A percentile compares a stretch with the other conserved stretches of the same genome.
phyloP scores from a whole-genome alignment of 1,140 invertebrate species.

The Lineus longissimus region DNA sequence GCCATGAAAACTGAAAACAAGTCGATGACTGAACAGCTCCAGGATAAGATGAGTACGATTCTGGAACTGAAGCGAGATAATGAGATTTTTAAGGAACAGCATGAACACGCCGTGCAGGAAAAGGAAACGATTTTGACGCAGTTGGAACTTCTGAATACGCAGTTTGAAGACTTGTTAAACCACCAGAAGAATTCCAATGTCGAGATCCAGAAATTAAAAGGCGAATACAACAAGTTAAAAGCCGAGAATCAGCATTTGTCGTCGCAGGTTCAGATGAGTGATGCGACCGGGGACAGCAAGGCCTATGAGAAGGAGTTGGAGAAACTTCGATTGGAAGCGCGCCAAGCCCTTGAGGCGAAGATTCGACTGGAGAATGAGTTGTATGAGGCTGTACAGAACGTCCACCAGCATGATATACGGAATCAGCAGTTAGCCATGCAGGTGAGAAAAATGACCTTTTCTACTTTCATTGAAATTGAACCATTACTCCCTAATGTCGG shows the following conservation, averaged over 20 bases:
- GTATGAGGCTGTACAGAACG: conserved; percentile 76
- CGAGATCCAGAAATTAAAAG: conserved; percentile 26
- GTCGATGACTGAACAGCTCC: not conserved
- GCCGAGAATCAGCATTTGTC: conserved; percentile 37
- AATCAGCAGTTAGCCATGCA: conserved; percentile 80
- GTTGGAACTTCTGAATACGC: conserved; percentile 37
- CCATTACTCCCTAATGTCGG: no score
- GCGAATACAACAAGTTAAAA: conserved; percentile 27
- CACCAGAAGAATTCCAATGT: conserved; percentile 31
- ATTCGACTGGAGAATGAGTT: conserved; percentile 59
- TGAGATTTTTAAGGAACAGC: conserved; percentile 23
- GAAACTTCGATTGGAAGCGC: conserved; percentile 38
- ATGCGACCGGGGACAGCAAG: conserved; percentile 21
- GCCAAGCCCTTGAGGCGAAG: conserved; percentile 45
- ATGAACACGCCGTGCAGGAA: conserved; percentile 34
- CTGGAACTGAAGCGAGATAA: conserved; percentile 22
- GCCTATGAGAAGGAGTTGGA: conserved; percentile 35
- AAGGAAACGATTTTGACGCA: conserved; percentile 30
- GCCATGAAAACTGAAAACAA: not conserved
- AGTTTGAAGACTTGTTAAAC: conserved; percentile 22
- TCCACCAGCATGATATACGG: conserved; percentile 80
- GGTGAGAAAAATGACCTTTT: conserved; percentile 20
- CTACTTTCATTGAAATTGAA: no score
- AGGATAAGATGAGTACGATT: not conserved
- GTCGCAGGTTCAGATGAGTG: conserved; percentile 30